Conservation (phyloP, 30 jellyfish, hydroid and myxozoan genomes). For the Turritopsis dohrnii region DNA sequence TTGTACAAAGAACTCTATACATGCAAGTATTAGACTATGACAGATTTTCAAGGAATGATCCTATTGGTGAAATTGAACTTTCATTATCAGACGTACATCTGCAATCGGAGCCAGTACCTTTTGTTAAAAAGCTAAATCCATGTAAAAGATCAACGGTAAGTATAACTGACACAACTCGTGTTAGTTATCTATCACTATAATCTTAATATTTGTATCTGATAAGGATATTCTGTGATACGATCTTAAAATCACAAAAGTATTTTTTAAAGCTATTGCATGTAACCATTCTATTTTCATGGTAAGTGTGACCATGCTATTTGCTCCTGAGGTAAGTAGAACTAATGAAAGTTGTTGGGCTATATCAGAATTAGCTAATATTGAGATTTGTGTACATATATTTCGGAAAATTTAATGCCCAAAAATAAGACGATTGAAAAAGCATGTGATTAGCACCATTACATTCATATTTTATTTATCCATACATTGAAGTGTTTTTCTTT, state of each 20-base stretch:
- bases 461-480: neutral
- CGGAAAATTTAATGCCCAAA: no score
- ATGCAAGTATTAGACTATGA: conserved; percentile 87
- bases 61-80: conserved; percentile 78
- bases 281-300: no score
- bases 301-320: no score
- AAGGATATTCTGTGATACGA: neutral
- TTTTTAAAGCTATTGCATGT: no score
- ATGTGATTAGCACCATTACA: neutral
- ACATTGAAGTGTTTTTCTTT: neutral
- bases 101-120: conserved; percentile 71
- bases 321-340: no score
- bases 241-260: neutral
- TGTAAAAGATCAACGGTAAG: conserved; percentile 74
- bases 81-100: conserved; percentile 47
- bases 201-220: neutral
- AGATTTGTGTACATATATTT: no score
- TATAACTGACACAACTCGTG: neutral
- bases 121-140: conserved; percentile 65
- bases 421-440: no score
- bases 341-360: no score
- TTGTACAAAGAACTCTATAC: conserved; percentile 58
- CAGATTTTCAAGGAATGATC: conserved; percentile 83
- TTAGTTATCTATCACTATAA: neutral
- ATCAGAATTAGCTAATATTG: no score